A percentile compares a stretch with the other conserved stretches of the same genome.
Conservation (phyloP, 2,113 vertebrate species). For the Haemorhous mexicanus region DNA sequence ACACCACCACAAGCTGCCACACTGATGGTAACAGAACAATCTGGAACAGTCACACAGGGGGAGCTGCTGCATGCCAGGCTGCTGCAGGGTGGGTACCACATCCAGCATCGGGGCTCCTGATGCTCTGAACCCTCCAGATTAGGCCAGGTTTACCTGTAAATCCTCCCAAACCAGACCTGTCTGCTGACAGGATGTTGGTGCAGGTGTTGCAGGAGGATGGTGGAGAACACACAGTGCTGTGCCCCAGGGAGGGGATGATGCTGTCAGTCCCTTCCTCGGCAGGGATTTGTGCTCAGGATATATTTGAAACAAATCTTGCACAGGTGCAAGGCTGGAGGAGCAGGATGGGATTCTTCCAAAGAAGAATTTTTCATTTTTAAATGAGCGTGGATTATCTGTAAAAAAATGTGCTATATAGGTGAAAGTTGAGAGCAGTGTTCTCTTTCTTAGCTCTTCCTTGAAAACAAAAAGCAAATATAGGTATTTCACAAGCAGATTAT, state of each 20-base stretch:
- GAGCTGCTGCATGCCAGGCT: background rate
- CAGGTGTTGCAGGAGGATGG: background rate
- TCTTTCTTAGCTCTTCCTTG: background rate
- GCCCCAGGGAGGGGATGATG: background rate
- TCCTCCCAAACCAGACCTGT: background rate
- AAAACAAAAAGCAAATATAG: background rate
- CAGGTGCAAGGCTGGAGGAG: background rate
- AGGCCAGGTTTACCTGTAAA: background rate
- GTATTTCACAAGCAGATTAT: background rate
- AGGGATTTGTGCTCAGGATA: background rate
- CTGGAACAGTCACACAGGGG: background rate
- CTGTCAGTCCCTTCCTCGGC: background rate
- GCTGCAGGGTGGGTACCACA: background rate
- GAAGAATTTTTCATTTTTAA: background rate
- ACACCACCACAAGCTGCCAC: too few species aligned
- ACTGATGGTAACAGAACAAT: too few species aligned
- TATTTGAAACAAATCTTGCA: background rate
- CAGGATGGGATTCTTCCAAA: background rate
- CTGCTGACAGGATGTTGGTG: background rate
- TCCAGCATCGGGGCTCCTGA: background rate
- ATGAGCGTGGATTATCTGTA: background rate
- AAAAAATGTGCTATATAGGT: fast-evolving
- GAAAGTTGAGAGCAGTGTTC: background rate
- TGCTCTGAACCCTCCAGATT: background rate
- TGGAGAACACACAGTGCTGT: too few species aligned